These are phyloP conservation scores for Melanchra persicariae DNA, from an alignment of 2,888 invertebrate species.

Conservation along the genomic window DNA sequence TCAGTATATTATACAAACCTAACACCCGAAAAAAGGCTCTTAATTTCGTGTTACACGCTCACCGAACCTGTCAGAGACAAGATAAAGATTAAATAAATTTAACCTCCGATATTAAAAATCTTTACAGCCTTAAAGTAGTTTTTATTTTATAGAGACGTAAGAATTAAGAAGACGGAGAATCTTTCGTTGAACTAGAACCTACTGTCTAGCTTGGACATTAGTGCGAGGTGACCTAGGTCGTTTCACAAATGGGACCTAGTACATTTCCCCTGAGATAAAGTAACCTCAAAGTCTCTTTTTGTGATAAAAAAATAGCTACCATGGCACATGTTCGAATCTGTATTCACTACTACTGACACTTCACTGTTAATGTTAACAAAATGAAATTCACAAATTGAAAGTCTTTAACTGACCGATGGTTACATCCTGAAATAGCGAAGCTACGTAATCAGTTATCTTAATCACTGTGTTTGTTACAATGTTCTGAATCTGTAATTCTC, in stretches of 20 bases:
- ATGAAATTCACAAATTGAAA: no score
- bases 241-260: conserved; percentile 10
- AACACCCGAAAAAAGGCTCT: conserved; percentile 7
- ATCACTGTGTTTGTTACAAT: background rate
- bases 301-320: background rate
- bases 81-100: conserved; percentile 11
- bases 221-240: background rate
- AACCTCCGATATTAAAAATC: background rate
- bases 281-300: background rate
- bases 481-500: background rate
- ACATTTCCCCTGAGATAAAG: conserved; percentile 15
- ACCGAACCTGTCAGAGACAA: conserved; percentile 7
- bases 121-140: background rate
- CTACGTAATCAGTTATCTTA: background rate
- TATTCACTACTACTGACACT: no score
- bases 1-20: conserved; percentile 40
- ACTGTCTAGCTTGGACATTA: background rate
- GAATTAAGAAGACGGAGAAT: background rate
- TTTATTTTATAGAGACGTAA: background rate
- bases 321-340: no score
- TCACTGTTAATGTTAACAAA: no score
- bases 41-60: conserved; percentile 12
- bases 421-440: background rate
- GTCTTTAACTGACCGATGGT: background rate
- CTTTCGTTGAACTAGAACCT: background rate